These are phyloP conservation scores for Rosalia funebris DNA, from an alignment of 2,888 invertebrate genomes.

Conservation along the genomic window DNA sequence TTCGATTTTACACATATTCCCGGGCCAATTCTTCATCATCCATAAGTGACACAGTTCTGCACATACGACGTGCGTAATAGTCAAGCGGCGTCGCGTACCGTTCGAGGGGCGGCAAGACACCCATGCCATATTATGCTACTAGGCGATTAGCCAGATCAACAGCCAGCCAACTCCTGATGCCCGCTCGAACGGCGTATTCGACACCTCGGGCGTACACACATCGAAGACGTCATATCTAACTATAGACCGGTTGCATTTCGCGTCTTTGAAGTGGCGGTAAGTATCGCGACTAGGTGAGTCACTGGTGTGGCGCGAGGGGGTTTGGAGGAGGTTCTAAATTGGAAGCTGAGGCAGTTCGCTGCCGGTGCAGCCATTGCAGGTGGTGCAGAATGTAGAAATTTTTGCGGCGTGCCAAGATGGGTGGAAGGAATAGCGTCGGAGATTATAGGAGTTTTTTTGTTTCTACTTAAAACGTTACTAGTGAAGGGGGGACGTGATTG, in stretches of 20 bases:
- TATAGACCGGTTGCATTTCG: constrained; percentile 4
- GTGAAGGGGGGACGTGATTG: no score
- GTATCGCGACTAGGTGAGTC: background rate
- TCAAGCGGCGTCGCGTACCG: no score
- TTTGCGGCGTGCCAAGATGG: background rate
- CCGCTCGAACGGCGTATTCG: constrained; percentile 12
- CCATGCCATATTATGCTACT: constrained; percentile 18
- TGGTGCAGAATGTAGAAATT: background rate
- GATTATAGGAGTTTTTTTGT: no score
- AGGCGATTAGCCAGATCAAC: constrained; percentile 18
- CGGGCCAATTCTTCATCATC: no score
- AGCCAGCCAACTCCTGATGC: constrained; percentile 17
- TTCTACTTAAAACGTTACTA: no score
- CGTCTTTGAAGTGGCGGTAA: constrained; percentile 10
- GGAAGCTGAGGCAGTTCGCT: background rate
- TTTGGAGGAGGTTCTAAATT: background rate
- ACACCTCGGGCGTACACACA: background rate
- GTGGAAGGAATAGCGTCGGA: background rate
- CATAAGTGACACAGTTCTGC: no score
- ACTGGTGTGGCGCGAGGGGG: constrained; percentile 5
- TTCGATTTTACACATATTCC: no score
- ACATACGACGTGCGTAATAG: no score
- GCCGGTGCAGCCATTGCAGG: background rate
- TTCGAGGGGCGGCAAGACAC: no score
- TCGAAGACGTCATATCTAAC: background rate